Percentiles rank a stretch among this genome's conserved stretches.
Conservation (phyloP, 2,888 invertebrate species). For the Heteromurus nitidus region DNA sequence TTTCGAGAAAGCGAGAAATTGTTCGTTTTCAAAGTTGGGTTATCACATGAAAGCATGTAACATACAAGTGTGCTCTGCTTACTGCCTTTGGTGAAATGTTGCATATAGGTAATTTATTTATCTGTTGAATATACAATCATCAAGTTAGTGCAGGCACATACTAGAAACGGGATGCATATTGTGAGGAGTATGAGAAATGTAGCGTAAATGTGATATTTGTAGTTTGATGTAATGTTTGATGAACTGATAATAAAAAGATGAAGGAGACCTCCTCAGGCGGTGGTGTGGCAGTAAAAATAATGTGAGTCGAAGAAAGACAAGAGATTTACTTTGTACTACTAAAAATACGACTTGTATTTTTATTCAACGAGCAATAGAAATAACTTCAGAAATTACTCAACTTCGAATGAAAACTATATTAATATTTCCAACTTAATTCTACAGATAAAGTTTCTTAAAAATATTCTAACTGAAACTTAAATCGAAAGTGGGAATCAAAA, state of each 20-base stretch:
- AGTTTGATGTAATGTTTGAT: not conserved
- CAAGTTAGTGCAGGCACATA: no score
- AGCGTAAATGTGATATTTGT: not conserved
- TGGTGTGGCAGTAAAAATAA: not conserved
- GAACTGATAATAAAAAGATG: not conserved
- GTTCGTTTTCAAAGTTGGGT: not conserved
- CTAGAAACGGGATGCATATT: not conserved
- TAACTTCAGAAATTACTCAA: not conserved
- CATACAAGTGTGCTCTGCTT: no score
- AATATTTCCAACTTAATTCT: no score
- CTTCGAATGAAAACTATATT: not conserved
- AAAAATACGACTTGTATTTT: not conserved
- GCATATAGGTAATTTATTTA: not conserved
- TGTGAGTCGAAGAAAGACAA: not conserved
- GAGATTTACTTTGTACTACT: not conserved
- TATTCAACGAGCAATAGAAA: not conserved
- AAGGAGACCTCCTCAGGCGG: not conserved
- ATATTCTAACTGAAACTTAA: no score
- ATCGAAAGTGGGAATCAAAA: no score
- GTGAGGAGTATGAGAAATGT: not conserved
- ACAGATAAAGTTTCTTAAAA: no score
- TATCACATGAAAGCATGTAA: no score
- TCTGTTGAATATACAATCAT: not conserved
- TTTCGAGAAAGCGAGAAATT: not conserved
- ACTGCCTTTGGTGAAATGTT: not conserved